phyloP scores from a whole-genome alignment of 2,888 invertebrate species.

The Chaetogeoica ovagalla region DNA sequence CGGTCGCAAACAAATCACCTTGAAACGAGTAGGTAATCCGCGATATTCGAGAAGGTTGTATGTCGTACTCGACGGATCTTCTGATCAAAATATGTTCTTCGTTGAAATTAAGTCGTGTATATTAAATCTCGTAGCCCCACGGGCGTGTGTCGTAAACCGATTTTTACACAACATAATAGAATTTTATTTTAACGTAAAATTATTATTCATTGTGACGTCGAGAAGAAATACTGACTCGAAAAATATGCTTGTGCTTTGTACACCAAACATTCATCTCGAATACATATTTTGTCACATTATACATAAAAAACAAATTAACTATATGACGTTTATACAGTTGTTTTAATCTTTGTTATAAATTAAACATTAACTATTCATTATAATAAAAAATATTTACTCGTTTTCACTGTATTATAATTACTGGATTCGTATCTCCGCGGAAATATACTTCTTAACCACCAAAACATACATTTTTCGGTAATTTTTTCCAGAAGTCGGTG shows the following conservation, averaged over 20 bases:
- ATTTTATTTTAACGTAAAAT: no score
- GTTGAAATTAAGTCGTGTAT: not conserved
- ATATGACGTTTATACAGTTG: no score
- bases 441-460: not conserved
- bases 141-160: not conserved
- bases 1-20: not conserved
- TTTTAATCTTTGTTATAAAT: no score
- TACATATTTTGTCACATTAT: no score
- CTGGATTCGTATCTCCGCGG: not conserved
- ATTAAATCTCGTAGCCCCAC: not conserved
- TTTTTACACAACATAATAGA: not conserved
- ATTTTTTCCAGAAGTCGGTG: not conserved
- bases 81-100: not conserved
- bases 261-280: no score
- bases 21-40: slow-evolving; percentile 2
- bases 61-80: not conserved
- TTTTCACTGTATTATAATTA: not conserved
- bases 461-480: not conserved
- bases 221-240: no score
- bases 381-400: no score
- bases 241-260: no score
- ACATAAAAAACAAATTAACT: no score
- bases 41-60: not conserved
- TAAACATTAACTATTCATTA: no score
- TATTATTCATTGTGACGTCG: no score